Conservation (phyloP, 2,797 vertebrate species). For the Hirundo rustica region DNA sequence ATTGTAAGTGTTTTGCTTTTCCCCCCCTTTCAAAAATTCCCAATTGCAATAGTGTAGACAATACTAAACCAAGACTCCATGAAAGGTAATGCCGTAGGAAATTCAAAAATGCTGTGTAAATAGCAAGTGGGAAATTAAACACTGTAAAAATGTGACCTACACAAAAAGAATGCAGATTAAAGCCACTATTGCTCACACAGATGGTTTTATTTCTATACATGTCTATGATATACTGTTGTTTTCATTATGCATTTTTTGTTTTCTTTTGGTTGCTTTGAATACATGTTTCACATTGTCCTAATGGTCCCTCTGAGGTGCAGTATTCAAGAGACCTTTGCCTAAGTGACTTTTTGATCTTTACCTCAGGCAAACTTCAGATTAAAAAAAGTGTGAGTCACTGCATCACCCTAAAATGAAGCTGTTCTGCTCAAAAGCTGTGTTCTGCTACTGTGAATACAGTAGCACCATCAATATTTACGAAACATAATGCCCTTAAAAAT, state of each 20-base stretch:
- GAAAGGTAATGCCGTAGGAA: conserved; percentile 17
- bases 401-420: conserved; percentile 28
- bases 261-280: conserved; percentile 52
- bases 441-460: neutral
- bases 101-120: conserved; percentile 29
- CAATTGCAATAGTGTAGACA: conserved; percentile 21
- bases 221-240: conserved; percentile 17
- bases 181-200: neutral
- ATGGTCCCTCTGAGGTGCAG: conserved; percentile 79
- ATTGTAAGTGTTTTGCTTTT: conserved; percentile 92
- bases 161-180: conserved; percentile 22
- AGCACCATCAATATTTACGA: neutral
- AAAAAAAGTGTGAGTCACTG: conserved; percentile 74
- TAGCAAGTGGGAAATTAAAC: conserved; percentile 28
- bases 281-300: conserved; percentile 67
- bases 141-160: conserved; percentile 13
- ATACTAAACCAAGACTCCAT: conserved; percentile 28
- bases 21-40: neutral
- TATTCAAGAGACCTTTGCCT: conserved; percentile 68
- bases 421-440: neutral
- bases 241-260: conserved; percentile 43
- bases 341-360: conserved; percentile 70
- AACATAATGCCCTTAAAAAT: neutral
- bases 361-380: conserved; percentile 78
- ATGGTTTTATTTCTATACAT: conserved; percentile 38